Evolutionary conservation across 2,113 vertebrate genomes (phyloP).

Genomic region (Chionomys nivalis): DNA sequence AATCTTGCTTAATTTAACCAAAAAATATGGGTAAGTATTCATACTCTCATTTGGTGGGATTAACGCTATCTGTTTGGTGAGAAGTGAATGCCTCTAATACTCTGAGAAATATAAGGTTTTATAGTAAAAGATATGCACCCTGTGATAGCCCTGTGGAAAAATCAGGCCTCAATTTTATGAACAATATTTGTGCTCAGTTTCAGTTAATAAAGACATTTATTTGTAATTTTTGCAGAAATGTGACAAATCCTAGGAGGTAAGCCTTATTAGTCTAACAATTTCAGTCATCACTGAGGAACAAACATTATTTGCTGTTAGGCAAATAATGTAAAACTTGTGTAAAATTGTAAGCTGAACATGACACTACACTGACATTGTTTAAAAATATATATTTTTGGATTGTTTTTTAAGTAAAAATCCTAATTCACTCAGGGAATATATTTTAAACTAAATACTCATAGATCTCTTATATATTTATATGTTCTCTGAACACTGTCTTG

Average conservation of each 20-base stretch:
- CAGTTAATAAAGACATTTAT: constrained; percentile 8
- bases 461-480: not conserved
- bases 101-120: not conserved
- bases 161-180: not conserved
- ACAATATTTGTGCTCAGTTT: not conserved
- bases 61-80: not conserved
- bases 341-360: not conserved
- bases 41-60: not conserved
- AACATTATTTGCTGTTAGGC: not conserved
- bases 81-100: not conserved
- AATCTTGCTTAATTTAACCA: not conserved
- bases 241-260: not conserved
- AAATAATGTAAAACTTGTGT: not conserved
- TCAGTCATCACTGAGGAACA: not conserved
- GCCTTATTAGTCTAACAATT: not conserved
- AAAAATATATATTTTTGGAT: not conserved
- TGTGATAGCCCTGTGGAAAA: not conserved
- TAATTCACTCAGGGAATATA: not conserved
- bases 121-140: not conserved
- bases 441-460: not conserved
- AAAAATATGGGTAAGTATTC: not conserved
- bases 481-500: not conserved
- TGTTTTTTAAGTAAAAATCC: not conserved
- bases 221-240: not conserved
- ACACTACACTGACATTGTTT: not conserved